phyloP scores from a whole-genome alignment of 1,140 invertebrate species.

The Camponotus floridanus region DNA sequence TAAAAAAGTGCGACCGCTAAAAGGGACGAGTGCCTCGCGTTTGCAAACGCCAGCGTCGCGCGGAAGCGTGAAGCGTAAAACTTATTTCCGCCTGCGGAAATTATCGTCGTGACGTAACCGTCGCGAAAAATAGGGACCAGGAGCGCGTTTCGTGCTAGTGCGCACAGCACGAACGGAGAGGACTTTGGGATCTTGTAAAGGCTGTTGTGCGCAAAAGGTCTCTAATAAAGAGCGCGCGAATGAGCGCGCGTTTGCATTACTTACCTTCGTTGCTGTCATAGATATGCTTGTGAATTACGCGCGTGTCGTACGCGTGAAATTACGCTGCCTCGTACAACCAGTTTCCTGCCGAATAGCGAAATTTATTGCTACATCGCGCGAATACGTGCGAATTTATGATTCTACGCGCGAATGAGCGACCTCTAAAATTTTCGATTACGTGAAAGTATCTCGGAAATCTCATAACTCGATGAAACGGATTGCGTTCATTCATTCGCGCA shows the following conservation, averaged over 20 bases:
- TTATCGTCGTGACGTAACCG: slow-evolving; percentile 53
- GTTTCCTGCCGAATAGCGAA: slow-evolving; percentile 23
- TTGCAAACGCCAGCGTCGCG: slow-evolving; percentile 20
- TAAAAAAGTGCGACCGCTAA: slow-evolving; percentile 41
- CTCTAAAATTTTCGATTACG: slow-evolving; percentile 2
- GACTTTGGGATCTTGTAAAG: slow-evolving; percentile 64
- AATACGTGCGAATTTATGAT: slow-evolving; percentile 64
- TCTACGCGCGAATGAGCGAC: slow-evolving; percentile 33
- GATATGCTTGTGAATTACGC: slow-evolving; percentile 46
- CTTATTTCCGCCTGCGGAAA: slow-evolving; percentile 58
- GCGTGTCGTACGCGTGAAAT: slow-evolving; percentile 49
- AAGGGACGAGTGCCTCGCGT: slow-evolving; percentile 13
- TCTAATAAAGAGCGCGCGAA: slow-evolving; percentile 56
- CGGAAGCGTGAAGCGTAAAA: slow-evolving; percentile 54
- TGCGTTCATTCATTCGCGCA: slow-evolving; percentile 24
- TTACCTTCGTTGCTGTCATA: slow-evolving; percentile 17
- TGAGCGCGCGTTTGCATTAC: slow-evolving; percentile 1
- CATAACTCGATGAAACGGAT: slow-evolving; percentile 9
- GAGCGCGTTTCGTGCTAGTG: slow-evolving; percentile 34
- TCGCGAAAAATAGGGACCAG: slow-evolving; percentile 24
- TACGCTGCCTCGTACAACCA: slow-evolving; percentile 16
- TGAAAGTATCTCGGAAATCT: slow-evolving; percentile 42
- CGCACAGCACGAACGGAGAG: slow-evolving; percentile 39
- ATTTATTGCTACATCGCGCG: slow-evolving; percentile 35
- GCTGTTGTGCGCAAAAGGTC: slow-evolving; percentile 54